A percentile compares a stretch with the other conserved stretches of the same genome.
These are phyloP conservation scores for Capra hircus DNA, from an alignment of 2,113 vertebrate genomes.

Conservation along the genomic window DNA sequence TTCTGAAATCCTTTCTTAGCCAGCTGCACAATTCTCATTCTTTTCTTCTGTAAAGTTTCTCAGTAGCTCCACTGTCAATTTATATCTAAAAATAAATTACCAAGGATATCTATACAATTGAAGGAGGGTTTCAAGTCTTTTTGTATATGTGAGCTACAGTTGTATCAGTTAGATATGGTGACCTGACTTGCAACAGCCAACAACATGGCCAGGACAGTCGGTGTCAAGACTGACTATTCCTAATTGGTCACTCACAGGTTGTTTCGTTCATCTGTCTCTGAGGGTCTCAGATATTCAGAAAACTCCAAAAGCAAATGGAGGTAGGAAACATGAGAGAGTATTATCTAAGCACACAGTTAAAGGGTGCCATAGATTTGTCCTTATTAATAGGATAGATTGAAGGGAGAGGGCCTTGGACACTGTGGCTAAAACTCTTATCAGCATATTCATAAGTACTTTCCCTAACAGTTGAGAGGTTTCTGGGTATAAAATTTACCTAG, in stretches of 20 bases:
- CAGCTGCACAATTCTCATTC: background rate
- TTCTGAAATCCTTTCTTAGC: background rate
- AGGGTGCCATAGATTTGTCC: background rate
- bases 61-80: background rate
- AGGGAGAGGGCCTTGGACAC: background rate
- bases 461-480: background rate
- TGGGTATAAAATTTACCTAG: background rate
- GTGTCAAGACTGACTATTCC: background rate
- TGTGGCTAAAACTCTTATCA: background rate
- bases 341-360: background rate
- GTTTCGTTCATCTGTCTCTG: background rate
- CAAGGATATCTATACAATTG: background rate
- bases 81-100: background rate
- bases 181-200: background rate
- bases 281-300: background rate
- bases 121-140: background rate
- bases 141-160: background rate
- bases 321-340: background rate
- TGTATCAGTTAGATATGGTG: background rate
- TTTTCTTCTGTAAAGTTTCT: background rate
- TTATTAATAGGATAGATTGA: background rate
- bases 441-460: background rate
- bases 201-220: background rate
- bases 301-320: background rate
- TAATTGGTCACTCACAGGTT: background rate